A percentile compares a stretch with the other conserved stretches of the same genome.
Evolutionary conservation across 2,888 invertebrate species (phyloP).

Genomic region (Megalurothrips usitatus): DNA sequence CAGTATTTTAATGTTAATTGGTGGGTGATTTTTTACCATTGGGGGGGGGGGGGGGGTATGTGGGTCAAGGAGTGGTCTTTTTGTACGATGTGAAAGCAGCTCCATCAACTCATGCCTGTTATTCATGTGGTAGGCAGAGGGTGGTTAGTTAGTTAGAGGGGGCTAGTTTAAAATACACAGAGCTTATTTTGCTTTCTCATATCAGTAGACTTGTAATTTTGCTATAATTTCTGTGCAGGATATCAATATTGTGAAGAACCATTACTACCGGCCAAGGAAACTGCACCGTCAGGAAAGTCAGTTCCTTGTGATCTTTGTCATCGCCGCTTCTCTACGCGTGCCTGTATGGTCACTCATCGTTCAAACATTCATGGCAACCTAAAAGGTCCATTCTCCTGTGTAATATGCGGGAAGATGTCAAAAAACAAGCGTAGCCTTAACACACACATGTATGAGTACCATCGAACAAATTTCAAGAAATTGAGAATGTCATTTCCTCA

Average conservation of each 20-base stretch:
- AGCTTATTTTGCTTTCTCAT: not conserved
- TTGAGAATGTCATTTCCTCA: conserved; percentile 6
- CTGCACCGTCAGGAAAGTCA: not conserved
- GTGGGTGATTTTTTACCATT: too few relatives aligned
- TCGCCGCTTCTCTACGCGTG: conserved; percentile 13
- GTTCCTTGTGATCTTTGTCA: conserved; percentile 28
- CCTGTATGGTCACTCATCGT: conserved; percentile 32
- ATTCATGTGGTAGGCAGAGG: too few relatives aligned
- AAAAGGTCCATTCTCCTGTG: conserved; percentile 35
- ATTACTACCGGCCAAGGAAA: not conserved
- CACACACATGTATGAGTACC: conserved; percentile 35
- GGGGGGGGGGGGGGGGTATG: too few relatives aligned
- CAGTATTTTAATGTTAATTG: too few relatives aligned
- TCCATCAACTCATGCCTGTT: too few relatives aligned
- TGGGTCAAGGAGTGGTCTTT: too few relatives aligned
- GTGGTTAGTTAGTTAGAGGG: too few relatives aligned
- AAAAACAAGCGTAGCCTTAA: conserved; percentile 36
- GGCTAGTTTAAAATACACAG: not conserved
- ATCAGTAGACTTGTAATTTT: conserved; percentile 14
- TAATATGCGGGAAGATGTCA: conserved; percentile 35
- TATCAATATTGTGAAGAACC: not conserved
- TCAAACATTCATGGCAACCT: conserved; percentile 35
- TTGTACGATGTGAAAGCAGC: too few relatives aligned
- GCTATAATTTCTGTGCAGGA: conserved; percentile 10
- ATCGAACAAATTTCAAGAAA: conserved; percentile 27